Base-by-base conservation (phyloP, 2,888 invertebrate species). In the Cinara cedri region DNA sequence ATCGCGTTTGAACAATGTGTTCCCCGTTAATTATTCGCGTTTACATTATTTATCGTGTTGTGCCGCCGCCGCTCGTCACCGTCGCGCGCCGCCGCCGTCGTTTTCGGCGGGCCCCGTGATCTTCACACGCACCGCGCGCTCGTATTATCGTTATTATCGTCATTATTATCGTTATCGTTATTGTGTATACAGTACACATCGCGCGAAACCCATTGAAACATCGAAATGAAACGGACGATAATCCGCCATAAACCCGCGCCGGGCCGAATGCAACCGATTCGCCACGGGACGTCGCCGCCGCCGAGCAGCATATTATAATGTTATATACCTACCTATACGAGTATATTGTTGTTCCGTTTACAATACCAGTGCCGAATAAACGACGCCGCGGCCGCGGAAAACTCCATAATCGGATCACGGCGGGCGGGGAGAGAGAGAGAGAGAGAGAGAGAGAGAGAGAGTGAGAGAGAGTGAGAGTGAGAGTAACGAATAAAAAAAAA, bases 331-430 rank as follows among this genome's bases (percentile, higher is more conserved):
- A n/a, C n/a, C 44, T 26, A 26, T 71, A 21, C 55, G 42, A 19
- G 63, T 42, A n/a, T 54, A 26, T 34, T 34, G 34, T 34, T 34
- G 34, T 34, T 34, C 34, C 34, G 34, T 34, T 34, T 72, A 55
- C 14, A 11, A 66, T 49, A 6, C 60, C n/a, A n/a, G n/a, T n/a
- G n/a, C 26, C 49, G 68, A 51, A 24, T 46, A 46, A 46, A 16
- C 44, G 51, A 24, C 14, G 44, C 21, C 21, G n/a, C 34, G 19
- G 34, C 54, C 70, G 49, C 3, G 46, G n/a, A 63, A 63, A 63
- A 42, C 42, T 65, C 34, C 24, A 19, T 75, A 75, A 75, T 75
- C 75, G 75, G 75, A 75, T 75, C 75, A 75, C 75, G 65, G 72
- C 13, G 19, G 70, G 9, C 34, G 34, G 34, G 21, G 19, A 3